These are phyloP conservation scores for Hippocampus abdominalis DNA, from an alignment of 2,113 vertebrate genomes.

Conservation along the genomic window DNA sequence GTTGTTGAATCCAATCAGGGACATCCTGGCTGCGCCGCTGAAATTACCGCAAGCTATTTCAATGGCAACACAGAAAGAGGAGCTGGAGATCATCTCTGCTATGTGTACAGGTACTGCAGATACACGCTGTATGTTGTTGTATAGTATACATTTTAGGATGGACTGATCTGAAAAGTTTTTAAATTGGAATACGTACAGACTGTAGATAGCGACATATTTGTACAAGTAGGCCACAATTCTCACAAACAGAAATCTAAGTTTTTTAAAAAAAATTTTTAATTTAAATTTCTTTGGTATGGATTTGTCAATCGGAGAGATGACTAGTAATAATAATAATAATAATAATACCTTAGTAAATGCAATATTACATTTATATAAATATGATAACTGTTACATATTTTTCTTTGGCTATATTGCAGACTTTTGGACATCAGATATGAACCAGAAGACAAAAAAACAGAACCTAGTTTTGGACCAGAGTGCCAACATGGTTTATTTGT, in stretches of 20 bases:
- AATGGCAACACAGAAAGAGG: conserved; percentile 77
- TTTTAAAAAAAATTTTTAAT: no score
- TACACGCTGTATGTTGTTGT: not conserved
- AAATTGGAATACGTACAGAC: not conserved
- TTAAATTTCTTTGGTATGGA: no score
- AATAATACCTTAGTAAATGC: no score
- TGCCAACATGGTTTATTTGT: conserved; percentile 71
- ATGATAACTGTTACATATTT: not conserved
- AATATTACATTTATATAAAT: not conserved
- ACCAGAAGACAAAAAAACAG: conserved; percentile 48
- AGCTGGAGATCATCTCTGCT: conserved; percentile 84
- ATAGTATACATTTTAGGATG: not conserved
- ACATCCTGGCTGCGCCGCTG: conserved; percentile 83
- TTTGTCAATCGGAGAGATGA: not conserved
- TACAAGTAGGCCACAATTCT: not conserved
- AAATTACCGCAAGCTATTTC: conserved; percentile 83
- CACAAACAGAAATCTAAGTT: not conserved
- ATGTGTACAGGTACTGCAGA: conserved; percentile 79
- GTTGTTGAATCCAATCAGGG: conserved; percentile 69
- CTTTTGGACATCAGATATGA: conserved; percentile 86
- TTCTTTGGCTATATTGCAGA: conserved; percentile 63
- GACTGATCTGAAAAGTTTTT: not conserved
- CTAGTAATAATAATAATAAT: no score
- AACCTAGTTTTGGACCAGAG: conserved; percentile 33
- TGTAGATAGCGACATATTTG: not conserved